Evolutionary conservation across 1,140 invertebrate species (phyloP).

Genomic region (Brachionus koreanus): DNA sequence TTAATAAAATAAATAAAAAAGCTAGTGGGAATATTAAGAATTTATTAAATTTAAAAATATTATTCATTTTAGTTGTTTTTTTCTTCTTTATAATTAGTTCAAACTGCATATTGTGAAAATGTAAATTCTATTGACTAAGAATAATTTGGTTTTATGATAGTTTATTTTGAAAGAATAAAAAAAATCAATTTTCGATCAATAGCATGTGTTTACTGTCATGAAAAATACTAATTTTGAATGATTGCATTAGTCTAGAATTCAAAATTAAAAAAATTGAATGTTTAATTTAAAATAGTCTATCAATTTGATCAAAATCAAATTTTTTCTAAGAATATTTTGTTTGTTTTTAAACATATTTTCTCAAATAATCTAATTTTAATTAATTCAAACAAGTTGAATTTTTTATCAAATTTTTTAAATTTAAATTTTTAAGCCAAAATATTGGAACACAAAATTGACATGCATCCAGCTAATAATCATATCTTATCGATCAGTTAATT

Average conservation of each 20-base stretch:
- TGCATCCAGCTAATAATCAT: not conserved
- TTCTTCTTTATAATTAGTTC: too few relatives aligned
- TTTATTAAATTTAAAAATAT: not conserved
- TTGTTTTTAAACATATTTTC: not conserved
- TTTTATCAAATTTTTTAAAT: not conserved
- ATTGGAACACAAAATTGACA: not conserved
- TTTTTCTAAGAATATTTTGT: too few relatives aligned
- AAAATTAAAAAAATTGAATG: too few relatives aligned
- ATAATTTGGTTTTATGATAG: not conserved
- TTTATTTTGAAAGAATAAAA: not conserved
- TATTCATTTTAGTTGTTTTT: too few relatives aligned
- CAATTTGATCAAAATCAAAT: not conserved
- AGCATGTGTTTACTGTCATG: not conserved
- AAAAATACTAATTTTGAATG: not conserved
- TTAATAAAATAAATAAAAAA: not conserved
- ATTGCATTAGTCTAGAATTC: not conserved
- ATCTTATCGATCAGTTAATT: not conserved
- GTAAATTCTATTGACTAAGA: too few relatives aligned
- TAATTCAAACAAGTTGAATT: not conserved
- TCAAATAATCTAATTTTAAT: not conserved
- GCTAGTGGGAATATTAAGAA: not conserved
- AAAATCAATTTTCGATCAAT: not conserved
- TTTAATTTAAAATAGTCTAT: not conserved
- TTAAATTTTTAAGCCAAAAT: not conserved
- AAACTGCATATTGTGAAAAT: too few relatives aligned